Evolutionary conservation across 1,140 invertebrate species (phyloP), one percentile per base, ranked within the genome.

Genomic region (Drosophila pandora): DNA sequence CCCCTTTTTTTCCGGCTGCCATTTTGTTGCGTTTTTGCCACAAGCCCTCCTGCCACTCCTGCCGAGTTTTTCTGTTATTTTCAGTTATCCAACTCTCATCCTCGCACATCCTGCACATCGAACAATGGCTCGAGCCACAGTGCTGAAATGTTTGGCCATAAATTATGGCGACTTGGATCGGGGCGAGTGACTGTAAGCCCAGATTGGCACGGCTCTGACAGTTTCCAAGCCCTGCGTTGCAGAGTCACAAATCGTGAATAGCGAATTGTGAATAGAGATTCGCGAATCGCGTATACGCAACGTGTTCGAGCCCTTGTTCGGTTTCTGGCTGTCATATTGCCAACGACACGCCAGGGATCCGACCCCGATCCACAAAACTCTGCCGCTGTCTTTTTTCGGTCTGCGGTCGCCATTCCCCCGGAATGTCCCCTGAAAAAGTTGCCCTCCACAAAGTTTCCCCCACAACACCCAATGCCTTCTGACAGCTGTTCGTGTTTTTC

Each of bases 71-170:
- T 70, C 32, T 22, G 45, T 63, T 25, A 37, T 10, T 48, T 7
- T 13, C 43, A 23, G 43, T 47, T 45, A 43, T 45, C 41, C 62
- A 47, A 49, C 9, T 30, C 37, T 48, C 30, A 47, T 69, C 65
- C 52, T 65, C 69, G 65, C 75, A 64, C 75, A 64, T 79, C 13
- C 6, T 21, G 79, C 64, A 55, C 78, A 68, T 75, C 62, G 79
- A 79, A 87, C 83, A 87, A 87, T 88, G 68, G 75, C 67, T 75
- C 58, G 54, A 68, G 41, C 55, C 61, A 25, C 57, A 39, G 54
- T 48, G 83, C 45, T 81, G 79, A 88, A 88, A 88, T 88, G 76
- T 83, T 83, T 88, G 84, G 60, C 67, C 64, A 83, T 88, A 88
- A 88, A 88, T 88, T 76, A 88, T 82, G 79, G 64, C 57, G 62